These are phyloP conservation scores for Gallinago paraguaiae DNA, from an alignment of 2,113 vertebrate species.

Conservation along the genomic window DNA sequence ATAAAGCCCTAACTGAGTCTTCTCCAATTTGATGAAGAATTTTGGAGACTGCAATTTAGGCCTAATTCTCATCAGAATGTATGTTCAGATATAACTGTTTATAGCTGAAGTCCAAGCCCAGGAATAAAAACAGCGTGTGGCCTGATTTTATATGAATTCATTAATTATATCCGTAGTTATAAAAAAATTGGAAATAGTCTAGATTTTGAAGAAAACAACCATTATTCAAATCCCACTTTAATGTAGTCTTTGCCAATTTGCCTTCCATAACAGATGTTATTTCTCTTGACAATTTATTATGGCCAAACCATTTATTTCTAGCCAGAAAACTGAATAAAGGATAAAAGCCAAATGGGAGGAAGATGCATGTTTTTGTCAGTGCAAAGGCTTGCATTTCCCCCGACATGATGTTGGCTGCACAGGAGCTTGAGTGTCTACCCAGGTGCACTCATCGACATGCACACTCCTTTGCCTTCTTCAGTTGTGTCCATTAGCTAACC, in stretches of 20 bases:
- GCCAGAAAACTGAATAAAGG: slow-evolving; percentile 8
- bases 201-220: slow-evolving; percentile 40
- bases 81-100: neutral
- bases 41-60: neutral
- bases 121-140: neutral
- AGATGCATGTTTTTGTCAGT: neutral
- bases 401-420: neutral
- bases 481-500: neutral
- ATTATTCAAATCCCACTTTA: slow-evolving; percentile 23
- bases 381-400: neutral
- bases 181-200: slow-evolving; percentile 7
- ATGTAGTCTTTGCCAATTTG: slow-evolving; percentile 29
- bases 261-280: slow-evolving; percentile 53
- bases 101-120: neutral
- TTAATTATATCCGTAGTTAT: slow-evolving; percentile 21
- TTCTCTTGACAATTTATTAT: slow-evolving; percentile 44
- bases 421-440: neutral
- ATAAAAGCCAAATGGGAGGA: neutral
- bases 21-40: neutral
- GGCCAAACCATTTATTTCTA: slow-evolving; percentile 34
- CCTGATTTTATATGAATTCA: slow-evolving; percentile 12
- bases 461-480: neutral
- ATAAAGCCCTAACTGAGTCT: neutral
- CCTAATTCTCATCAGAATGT: neutral
- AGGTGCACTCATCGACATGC: rapidly evolving